Conservation (phyloP, 1,140 invertebrate species). For the Drosophila subobscura region DNA sequence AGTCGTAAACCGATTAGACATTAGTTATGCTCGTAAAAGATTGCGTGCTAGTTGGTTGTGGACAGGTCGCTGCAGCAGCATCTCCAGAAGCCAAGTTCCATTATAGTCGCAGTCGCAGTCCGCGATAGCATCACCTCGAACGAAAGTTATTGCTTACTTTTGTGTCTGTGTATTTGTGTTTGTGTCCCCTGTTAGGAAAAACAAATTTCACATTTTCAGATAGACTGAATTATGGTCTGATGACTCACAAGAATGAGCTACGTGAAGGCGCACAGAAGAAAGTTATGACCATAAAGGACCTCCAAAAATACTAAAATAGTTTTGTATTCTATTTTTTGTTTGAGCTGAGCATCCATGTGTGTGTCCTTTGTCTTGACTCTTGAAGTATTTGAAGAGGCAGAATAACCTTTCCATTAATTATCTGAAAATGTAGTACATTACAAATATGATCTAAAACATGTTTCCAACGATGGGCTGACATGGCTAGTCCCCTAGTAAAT, state of each 20-base stretch:
- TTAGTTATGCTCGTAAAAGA: conserved; percentile 74
- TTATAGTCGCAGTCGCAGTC: background rate
- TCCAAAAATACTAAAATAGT: too few relatives aligned
- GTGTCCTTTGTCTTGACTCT: too few relatives aligned
- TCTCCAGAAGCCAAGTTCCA: background rate
- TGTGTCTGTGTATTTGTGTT: conserved; percentile 11
- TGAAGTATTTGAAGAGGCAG: too few relatives aligned
- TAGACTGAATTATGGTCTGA: conserved; percentile 29
- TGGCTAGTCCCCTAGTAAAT: too few relatives aligned
- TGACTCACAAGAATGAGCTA: conserved; percentile 23
- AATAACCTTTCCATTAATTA: too few relatives aligned
- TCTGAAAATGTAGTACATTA: too few relatives aligned
- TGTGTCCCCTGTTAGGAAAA: conserved; percentile 32
- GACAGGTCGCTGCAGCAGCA: conserved; percentile 1
- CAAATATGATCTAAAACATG: too few relatives aligned
- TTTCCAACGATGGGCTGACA: too few relatives aligned
- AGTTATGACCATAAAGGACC: too few relatives aligned
- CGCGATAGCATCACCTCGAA: conserved; percentile 26
- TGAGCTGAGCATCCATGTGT: too few relatives aligned
- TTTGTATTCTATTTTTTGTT: too few relatives aligned
- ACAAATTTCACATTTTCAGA: conserved; percentile 31
- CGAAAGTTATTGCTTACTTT: conserved; percentile 29
- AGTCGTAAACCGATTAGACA: conserved; percentile 51
- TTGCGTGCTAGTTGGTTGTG: conserved; percentile 17
- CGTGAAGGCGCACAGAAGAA: background rate